Conservation (phyloP, 2,888 invertebrate species). For the Aphidius colemani region DNA sequence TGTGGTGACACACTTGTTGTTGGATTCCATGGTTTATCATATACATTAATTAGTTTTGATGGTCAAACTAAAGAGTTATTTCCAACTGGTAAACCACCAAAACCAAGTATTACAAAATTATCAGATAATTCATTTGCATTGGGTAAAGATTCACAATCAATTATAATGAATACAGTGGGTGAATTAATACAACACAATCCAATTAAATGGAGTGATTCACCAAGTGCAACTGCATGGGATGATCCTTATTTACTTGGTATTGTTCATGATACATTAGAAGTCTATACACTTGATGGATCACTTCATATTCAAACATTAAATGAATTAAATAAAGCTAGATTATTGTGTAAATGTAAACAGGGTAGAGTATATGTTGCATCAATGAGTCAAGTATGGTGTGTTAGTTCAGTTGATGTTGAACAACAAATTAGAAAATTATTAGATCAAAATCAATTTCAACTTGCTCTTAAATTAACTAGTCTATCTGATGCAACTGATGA, state of each 20-base stretch:
- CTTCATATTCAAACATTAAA: slow-evolving; percentile 81
- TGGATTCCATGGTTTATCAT: slow-evolving; percentile 56
- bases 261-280: slow-evolving; percentile 80
- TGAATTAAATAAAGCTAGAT: slow-evolving; percentile 74
- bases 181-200: slow-evolving; percentile 73
- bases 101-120: slow-evolving; percentile 81
- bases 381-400: slow-evolving; percentile 85
- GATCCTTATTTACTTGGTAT: slow-evolving; percentile 90
- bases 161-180: slow-evolving; percentile 79
- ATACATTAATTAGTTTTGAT: slow-evolving; percentile 54
- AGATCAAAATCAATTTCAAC: slow-evolving; percentile 89
- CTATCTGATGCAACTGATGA: slow-evolving; percentile 80
- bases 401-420: slow-evolving; percentile 79
- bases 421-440: slow-evolving; percentile 84
- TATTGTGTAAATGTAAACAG: slow-evolving; percentile 74
- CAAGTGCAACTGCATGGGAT: slow-evolving; percentile 84
- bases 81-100: slow-evolving; percentile 80
- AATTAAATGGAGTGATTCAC: slow-evolving; percentile 80
- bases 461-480: slow-evolving; percentile 90
- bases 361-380: slow-evolving; percentile 88
- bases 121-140: slow-evolving; percentile 79
- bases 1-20: slow-evolving; percentile 54
- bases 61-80: slow-evolving; percentile 82
- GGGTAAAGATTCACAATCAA: slow-evolving; percentile 85
- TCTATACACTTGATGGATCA: slow-evolving; percentile 83